Conservation (phyloP, 2,113 vertebrate species). For the Pionites leucogaster region DNA sequence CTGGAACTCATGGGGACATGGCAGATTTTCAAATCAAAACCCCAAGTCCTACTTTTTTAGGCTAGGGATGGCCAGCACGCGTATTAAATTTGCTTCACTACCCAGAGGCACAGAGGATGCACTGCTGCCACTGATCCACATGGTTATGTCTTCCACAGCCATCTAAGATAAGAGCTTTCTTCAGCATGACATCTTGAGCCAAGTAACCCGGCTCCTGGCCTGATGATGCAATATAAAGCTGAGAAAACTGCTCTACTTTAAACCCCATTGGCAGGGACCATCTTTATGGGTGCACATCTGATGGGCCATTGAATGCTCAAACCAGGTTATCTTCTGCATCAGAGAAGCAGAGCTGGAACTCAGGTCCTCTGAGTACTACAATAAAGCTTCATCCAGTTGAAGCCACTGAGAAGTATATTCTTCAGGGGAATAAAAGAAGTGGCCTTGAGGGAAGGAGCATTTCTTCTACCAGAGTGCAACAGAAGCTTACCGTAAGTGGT, state of each 20-base stretch:
- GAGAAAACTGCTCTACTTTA: not conserved
- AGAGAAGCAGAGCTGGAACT: not conserved
- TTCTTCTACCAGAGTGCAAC: not conserved
- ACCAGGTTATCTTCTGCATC: not conserved
- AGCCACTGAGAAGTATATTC: not conserved
- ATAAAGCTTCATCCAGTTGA: not conserved
- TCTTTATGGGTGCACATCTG: not conserved
- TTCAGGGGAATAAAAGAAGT: not conserved
- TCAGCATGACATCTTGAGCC: not conserved
- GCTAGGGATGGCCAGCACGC: not conserved
- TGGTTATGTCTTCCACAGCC: not conserved
- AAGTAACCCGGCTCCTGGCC: not conserved
- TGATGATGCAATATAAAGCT: not conserved
- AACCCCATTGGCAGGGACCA: not conserved
- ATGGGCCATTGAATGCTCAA: not conserved
- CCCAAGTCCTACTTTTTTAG: not conserved
- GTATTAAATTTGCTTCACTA: not conserved
- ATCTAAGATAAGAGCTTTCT: not conserved
- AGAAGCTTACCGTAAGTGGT: not conserved
- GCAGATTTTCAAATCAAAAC: not conserved
- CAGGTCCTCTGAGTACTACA: not conserved
- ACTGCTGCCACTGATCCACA: not conserved
- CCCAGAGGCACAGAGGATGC: not conserved
- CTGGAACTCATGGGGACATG: not conserved
- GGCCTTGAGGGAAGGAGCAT: not conserved